phyloP scores from a whole-genome alignment of 2,888 invertebrate genomes.

The Sericinus montela region DNA sequence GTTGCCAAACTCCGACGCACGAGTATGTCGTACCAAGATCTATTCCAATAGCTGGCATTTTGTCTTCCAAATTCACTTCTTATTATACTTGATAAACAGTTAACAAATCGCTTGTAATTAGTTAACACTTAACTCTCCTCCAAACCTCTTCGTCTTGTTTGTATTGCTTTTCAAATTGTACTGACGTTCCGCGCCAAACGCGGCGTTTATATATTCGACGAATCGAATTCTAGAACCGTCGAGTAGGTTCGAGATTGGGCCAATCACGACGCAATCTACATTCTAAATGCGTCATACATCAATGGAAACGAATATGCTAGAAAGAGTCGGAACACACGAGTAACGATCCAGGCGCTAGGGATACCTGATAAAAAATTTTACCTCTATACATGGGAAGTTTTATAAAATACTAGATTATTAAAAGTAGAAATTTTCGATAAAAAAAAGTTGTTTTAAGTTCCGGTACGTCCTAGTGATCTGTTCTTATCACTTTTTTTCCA shows the following conservation, averaged over 20 bases:
- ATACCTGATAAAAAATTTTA: background rate
- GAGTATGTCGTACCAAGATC: constrained; percentile 94
- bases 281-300: constrained; percentile 33
- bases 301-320: background rate
- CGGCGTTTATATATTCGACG: constrained; percentile 24
- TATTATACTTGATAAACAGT: background rate
- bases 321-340: no score
- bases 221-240: constrained; percentile 49
- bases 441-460: no score
- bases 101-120: constrained; percentile 15
- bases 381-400: background rate
- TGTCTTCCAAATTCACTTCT: constrained; percentile 17
- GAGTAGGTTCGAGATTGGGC: constrained; percentile 34
- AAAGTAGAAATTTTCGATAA: no score
- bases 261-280: constrained; percentile 38
- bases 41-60: constrained; percentile 68
- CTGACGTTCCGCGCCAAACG: constrained; percentile 21
- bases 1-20: constrained; percentile 90
- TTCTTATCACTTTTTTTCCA: no score
- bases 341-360: no score
- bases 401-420: no score
- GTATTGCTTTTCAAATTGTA: constrained; percentile 16
- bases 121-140: constrained; percentile 11
- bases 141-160: constrained; percentile 10
- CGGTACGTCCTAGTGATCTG: no score